phyloP scores from a whole-genome alignment of 2,113 vertebrate species.

The Colistium nudipinnis region DNA sequence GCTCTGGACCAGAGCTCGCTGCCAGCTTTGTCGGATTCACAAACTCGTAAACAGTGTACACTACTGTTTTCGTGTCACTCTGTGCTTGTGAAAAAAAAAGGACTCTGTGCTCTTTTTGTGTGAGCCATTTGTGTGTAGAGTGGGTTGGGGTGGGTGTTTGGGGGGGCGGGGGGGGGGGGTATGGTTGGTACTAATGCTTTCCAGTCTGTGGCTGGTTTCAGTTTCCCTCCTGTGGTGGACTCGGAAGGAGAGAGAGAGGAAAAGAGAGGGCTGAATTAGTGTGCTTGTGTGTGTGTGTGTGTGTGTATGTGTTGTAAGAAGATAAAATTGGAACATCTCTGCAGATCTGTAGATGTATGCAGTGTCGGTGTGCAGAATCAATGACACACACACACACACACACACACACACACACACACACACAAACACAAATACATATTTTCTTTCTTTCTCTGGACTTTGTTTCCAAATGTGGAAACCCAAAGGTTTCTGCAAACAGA shows the following conservation, averaged over 20 bases:
- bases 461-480: conserved; percentile 5
- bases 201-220: conserved; percentile 77
- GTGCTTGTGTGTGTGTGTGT: conserved; percentile 14
- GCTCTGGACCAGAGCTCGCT: conserved; percentile 24
- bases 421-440: no score
- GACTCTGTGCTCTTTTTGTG: background rate
- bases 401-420: background rate
- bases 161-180: conserved; percentile 4
- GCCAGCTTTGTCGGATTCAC: conserved; percentile 43
- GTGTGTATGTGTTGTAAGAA: background rate
- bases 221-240: conserved; percentile 71
- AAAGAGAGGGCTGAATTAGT: conserved; percentile 32
- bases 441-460: background rate
- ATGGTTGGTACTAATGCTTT: conserved; percentile 67
- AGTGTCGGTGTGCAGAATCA: background rate
- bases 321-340: conserved; percentile 22
- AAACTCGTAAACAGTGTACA: conserved; percentile 28
- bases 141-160: conserved; percentile 14
- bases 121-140: conserved; percentile 36
- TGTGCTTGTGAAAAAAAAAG: background rate
- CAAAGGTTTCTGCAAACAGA: background rate
- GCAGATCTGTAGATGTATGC: background rate
- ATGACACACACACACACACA: background rate
- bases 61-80: conserved; percentile 37
- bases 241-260: conserved; percentile 36